Percentiles rank a stretch among this genome's conserved stretches.
Evolutionary conservation across 2,113 vertebrate species (phyloP).

Genomic region (Stigmatopora argus): DNA sequence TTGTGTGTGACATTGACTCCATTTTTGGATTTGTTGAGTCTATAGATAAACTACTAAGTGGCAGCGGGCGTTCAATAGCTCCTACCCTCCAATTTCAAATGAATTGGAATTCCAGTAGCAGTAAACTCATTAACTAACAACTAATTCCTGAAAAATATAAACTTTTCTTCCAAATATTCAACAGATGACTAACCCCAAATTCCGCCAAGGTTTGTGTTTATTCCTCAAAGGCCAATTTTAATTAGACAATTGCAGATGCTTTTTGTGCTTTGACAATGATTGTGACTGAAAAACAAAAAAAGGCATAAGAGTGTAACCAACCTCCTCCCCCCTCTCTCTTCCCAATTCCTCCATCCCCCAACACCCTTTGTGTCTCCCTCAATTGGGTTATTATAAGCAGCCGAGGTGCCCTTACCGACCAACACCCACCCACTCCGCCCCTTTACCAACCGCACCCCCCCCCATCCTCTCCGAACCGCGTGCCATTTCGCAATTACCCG

Average conservation of each 20-base stretch:
- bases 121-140: too few relatives aligned
- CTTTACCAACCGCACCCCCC: conserved; percentile 10
- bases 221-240: neutral
- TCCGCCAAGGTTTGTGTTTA: neutral
- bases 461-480: conserved; percentile 35
- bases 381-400: conserved; percentile 56
- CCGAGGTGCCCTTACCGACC: conserved; percentile 44
- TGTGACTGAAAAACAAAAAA: conserved; percentile 57
- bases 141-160: too few relatives aligned
- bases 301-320: conserved; percentile 5
- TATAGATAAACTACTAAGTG: too few relatives aligned
- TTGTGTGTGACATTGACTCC: too few relatives aligned
- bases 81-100: too few relatives aligned
- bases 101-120: too few relatives aligned
- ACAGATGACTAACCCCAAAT: neutral
- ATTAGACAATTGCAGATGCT: conserved; percentile 25
- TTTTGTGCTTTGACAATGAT: conserved; percentile 34
- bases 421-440: neutral
- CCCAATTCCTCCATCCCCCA: conserved; percentile 5
- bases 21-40: too few relatives aligned
- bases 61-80: too few relatives aligned
- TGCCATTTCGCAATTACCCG: conserved; percentile 69
- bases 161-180: neutral
- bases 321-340: conserved; percentile 9
- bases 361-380: conserved; percentile 33